Evolutionary conservation across 2,113 vertebrate genomes (phyloP).

Genomic region (Pteropus alecto): DNA sequence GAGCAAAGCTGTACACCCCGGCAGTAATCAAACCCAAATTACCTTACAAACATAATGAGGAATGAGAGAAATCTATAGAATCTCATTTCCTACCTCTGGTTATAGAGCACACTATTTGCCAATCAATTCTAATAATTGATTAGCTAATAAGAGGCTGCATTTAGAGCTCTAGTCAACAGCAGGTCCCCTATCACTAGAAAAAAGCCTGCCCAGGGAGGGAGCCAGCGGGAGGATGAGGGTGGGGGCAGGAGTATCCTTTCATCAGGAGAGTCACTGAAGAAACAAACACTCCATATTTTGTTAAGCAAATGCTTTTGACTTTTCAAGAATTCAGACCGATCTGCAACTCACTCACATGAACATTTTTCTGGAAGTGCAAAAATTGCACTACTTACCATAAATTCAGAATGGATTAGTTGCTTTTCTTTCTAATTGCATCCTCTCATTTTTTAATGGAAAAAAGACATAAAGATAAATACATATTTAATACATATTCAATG

Average conservation of each 20-base stretch:
- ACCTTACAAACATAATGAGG: constrained; percentile 37
- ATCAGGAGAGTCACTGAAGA: not conserved
- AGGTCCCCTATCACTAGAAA: not conserved
- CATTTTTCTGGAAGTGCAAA: not conserved
- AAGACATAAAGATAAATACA: not conserved
- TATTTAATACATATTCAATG: not conserved
- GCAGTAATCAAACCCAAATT: not conserved
- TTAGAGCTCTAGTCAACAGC: not conserved
- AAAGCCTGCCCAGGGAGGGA: not conserved
- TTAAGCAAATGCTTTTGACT: not conserved
- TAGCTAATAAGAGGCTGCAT: constrained; percentile 23
- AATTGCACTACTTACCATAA: not conserved
- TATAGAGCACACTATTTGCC: constrained; percentile 25
- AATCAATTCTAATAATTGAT: constrained; percentile 53
- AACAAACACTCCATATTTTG: not conserved
- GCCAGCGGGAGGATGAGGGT: not conserved
- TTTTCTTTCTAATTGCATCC: not conserved
- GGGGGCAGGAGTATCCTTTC: fast-evolving
- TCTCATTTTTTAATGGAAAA: not conserved
- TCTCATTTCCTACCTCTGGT: constrained; percentile 24
- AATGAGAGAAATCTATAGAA: constrained; percentile 53
- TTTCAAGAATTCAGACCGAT: not conserved
- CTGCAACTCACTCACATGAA: not conserved
- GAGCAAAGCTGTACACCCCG: not conserved
- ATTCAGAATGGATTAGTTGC: not conserved